These are phyloP conservation scores for Ferdinandea cuprea DNA, from an alignment of 2,888 invertebrate species.

Conservation along the genomic window DNA sequence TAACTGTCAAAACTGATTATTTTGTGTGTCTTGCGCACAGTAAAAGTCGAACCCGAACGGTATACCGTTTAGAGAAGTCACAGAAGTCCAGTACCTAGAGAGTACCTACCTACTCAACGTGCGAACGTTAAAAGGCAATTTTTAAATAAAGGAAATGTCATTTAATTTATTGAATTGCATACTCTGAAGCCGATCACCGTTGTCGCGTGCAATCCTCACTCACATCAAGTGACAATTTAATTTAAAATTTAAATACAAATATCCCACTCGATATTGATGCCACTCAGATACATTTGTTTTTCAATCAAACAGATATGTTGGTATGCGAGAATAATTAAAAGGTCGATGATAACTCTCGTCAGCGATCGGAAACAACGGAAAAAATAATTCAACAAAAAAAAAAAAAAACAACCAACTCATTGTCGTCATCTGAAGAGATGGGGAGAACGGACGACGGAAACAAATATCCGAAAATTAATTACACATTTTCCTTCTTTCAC, in stretches of 20 bases:
- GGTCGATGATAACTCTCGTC: conserved; percentile 13
- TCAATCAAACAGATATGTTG: conserved; percentile 27
- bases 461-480: conserved; percentile 10
- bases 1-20: no score
- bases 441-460: no score
- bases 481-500: conserved; percentile 7
- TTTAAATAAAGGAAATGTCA: no score
- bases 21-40: no score
- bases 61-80: no score
- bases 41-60: no score
- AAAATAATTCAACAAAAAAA: background rate
- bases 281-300: conserved; percentile 19
- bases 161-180: background rate
- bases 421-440: conserved; percentile 18
- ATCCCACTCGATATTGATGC: background rate
- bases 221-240: conserved; percentile 6
- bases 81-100: no score
- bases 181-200: background rate
- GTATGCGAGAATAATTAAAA: conserved; percentile 33
- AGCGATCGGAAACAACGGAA: conserved; percentile 10
- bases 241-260: conserved; percentile 9
- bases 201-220: background rate
- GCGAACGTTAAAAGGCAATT: no score
- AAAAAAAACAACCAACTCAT: conserved; percentile 27
- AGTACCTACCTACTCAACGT: no score